A percentile compares a stretch with the other conserved stretches of the same genome.
phyloP scores from a whole-genome alignment of 1,140 invertebrate species.

The Hycleus cichorii region DNA sequence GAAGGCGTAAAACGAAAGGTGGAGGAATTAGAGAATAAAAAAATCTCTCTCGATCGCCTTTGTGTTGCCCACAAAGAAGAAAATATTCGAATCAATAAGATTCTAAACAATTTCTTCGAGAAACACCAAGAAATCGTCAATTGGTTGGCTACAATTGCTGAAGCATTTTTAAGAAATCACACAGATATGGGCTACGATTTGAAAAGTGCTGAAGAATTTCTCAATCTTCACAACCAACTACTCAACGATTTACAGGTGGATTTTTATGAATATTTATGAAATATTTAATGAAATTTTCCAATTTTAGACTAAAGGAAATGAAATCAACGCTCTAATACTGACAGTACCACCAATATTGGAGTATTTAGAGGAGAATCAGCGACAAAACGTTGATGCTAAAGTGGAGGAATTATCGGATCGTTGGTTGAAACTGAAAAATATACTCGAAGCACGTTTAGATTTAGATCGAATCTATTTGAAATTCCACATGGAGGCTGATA shows the following conservation, averaged over 20 bases:
- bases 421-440: slow-evolving; percentile 57
- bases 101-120: slow-evolving; percentile 60
- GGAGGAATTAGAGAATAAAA: slow-evolving; percentile 68
- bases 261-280: not conserved
- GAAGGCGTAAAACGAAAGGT: slow-evolving; percentile 60
- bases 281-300: slow-evolving; percentile 3
- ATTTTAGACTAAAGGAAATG: slow-evolving; percentile 56
- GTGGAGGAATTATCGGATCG: slow-evolving; percentile 53
- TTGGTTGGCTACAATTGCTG: slow-evolving; percentile 65
- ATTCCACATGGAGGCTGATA: slow-evolving; percentile 63
- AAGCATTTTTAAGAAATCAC: slow-evolving; percentile 65
- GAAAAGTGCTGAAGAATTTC: slow-evolving; percentile 63
- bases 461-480: slow-evolving; percentile 60
- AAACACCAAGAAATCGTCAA: slow-evolving; percentile 62
- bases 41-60: slow-evolving; percentile 56
- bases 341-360: slow-evolving; percentile 60
- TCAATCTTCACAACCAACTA: slow-evolving; percentile 66
- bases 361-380: slow-evolving; percentile 57
- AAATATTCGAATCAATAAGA: slow-evolving; percentile 59
- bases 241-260: slow-evolving; percentile 66
- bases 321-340: slow-evolving; percentile 55
- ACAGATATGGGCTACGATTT: slow-evolving; percentile 68
- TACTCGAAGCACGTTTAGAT: slow-evolving; percentile 57
- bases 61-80: slow-evolving; percentile 67
- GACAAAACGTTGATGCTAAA: slow-evolving; percentile 55